Evolutionary conservation across 2,888 invertebrate species (phyloP).

Genomic region (Euspilapteryx auroguttella): DNA sequence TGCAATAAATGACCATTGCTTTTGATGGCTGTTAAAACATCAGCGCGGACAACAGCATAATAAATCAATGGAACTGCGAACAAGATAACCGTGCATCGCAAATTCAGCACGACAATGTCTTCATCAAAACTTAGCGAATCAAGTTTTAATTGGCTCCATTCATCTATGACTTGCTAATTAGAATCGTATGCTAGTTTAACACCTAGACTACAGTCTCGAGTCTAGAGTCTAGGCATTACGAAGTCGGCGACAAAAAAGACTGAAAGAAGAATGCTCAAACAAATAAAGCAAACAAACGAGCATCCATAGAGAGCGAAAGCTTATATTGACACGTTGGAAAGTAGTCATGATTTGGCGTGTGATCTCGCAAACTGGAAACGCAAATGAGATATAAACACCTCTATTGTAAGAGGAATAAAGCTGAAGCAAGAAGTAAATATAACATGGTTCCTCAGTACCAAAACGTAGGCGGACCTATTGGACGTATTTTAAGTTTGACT

Average conservation of each 20-base stretch:
- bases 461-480: constrained; percentile 29
- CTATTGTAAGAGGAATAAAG: too few relatives aligned
- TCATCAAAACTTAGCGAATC: too few relatives aligned
- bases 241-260: constrained; percentile 1
- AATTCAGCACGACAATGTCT: too few relatives aligned
- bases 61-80: too few relatives aligned
- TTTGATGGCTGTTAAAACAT: too few relatives aligned
- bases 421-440: too few relatives aligned
- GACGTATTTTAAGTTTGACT: constrained; percentile 46
- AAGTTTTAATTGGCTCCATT: too few relatives aligned
- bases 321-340: constrained; percentile 56
- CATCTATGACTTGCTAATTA: too few relatives aligned
- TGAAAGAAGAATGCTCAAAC: constrained; percentile 34
- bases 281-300: constrained; percentile 27
- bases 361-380: constrained; percentile 9
- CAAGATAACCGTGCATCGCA: too few relatives aligned
- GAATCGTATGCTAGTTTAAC: too few relatives aligned
- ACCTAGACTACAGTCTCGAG: background rate
- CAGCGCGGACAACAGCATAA: too few relatives aligned
- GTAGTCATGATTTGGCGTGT: constrained; percentile 20
- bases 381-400: constrained; percentile 12
- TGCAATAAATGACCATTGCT: too few relatives aligned
- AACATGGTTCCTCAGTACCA: background rate
- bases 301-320: constrained; percentile 54
- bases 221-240: background rate